These are phyloP conservation scores for Cassiopea xamachana DNA, from an alignment of 30 jellyfish, hydroid and myxozoan species.

Conservation along the genomic window DNA sequence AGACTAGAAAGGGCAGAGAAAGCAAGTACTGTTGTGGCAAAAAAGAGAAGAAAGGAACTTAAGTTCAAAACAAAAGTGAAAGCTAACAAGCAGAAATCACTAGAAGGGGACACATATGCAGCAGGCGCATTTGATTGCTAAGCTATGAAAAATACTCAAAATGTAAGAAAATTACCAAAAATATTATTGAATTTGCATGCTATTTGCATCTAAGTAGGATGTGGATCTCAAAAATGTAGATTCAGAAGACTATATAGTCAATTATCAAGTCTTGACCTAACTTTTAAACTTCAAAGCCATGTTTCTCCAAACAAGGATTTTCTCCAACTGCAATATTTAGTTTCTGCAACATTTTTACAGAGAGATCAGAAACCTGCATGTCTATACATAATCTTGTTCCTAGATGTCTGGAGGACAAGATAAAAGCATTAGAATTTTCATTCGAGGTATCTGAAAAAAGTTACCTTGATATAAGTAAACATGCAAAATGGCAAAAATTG, in stretches of 20 bases:
- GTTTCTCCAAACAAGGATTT: neutral
- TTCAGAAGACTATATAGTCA: neutral
- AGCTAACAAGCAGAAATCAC: neutral
- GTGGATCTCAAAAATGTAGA: neutral
- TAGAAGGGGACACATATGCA: too few relatives aligned
- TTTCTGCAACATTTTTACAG: neutral
- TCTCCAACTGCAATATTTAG: neutral
- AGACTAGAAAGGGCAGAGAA: neutral
- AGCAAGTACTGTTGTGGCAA: neutral
- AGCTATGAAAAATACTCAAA: neutral
- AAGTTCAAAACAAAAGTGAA: neutral
- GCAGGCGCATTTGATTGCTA: neutral
- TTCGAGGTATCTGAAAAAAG: neutral
- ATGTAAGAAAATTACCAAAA: too few relatives aligned
- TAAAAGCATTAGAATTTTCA: neutral
- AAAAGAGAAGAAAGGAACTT: slow-evolving; percentile 7
- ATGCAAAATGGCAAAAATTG: neutral
- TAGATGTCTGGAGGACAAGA: neutral
- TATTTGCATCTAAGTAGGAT: neutral
- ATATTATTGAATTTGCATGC: neutral
- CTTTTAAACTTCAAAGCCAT: neutral
- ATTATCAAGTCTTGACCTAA: neutral
- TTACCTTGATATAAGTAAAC: neutral
- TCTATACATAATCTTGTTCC: neutral
- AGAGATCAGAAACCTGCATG: neutral